Percentiles rank a stretch among this genome's conserved stretches.
phyloP scores from a whole-genome alignment of 1,140 invertebrate species.

The Leptinotarsa defecta region DNA sequence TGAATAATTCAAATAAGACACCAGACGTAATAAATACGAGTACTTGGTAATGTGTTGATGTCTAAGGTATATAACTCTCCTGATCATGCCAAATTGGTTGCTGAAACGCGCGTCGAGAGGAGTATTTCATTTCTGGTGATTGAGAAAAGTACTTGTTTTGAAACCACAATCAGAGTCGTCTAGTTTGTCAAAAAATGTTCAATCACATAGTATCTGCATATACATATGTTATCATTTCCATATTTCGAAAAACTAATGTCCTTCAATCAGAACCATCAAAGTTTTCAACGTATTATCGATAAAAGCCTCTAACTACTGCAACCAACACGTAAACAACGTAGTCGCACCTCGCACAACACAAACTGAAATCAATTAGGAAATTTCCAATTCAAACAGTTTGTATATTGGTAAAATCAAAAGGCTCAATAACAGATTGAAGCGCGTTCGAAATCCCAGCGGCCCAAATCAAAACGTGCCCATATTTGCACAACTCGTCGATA shows the following conservation, averaged over 20 bases:
- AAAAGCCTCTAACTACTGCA: background rate
- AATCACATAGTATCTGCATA: too few relatives aligned
- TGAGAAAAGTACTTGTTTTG: too few relatives aligned
- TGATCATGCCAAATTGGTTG: too few relatives aligned
- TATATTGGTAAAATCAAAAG: conserved; percentile 49
- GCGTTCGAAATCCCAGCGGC: conserved; percentile 36
- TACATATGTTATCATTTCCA: background rate
- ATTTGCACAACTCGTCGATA: conserved; percentile 19
- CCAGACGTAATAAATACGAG: too few relatives aligned
- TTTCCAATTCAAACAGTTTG: conserved; percentile 32
- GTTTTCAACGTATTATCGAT: background rate
- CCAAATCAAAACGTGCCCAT: conserved; percentile 31
- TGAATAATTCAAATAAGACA: too few relatives aligned
- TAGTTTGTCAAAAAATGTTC: too few relatives aligned
- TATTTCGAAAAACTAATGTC: background rate
- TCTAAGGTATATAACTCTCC: too few relatives aligned
- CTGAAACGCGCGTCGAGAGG: too few relatives aligned
- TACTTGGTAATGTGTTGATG: too few relatives aligned
- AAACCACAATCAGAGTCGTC: too few relatives aligned
- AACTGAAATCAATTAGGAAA: conserved; percentile 29
- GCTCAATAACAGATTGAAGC: conserved; percentile 49
- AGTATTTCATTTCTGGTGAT: too few relatives aligned
- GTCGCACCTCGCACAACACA: conserved; percentile 3
- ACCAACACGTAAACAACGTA: conserved; percentile 9
- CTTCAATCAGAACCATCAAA: background rate